A percentile compares a stretch with the other conserved stretches of the same genome.
phyloP scores from a whole-genome alignment of 2,888 invertebrate species.

The Smittia aterrima region DNA sequence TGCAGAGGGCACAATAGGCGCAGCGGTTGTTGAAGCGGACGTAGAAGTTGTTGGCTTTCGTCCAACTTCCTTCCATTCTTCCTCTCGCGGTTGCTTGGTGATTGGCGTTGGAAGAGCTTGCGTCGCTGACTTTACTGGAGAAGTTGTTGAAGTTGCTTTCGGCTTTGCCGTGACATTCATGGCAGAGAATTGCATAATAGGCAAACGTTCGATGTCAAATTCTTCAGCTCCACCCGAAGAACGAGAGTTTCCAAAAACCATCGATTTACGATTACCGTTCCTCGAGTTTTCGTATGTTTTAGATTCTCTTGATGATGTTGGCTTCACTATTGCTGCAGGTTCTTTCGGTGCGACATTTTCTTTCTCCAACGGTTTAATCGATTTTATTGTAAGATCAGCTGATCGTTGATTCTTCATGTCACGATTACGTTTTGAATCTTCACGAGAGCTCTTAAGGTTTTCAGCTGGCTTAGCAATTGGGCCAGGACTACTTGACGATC shows the following conservation, averaged over 20 bases:
- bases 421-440: conserved; percentile 30
- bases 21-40: conserved; percentile 47
- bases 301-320: neutral
- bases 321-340: conserved; percentile 32
- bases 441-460: neutral
- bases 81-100: conserved; percentile 61
- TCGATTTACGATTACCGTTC: conserved; percentile 39
- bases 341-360: conserved; percentile 51
- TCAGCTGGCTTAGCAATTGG: conserved; percentile 5
- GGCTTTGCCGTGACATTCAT: neutral
- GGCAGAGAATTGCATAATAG: neutral
- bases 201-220: conserved; percentile 42
- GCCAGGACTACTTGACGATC: conserved; percentile 35
- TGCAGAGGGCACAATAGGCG: conserved; percentile 46
- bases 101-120: neutral
- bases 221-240: conserved; percentile 73
- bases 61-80: conserved; percentile 97
- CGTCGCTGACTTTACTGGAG: conserved; percentile 47
- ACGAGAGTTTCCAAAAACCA: conserved; percentile 69
- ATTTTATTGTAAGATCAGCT: conserved; percentile 16
- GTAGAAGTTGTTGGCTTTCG: conserved; percentile 65
- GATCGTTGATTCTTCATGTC: conserved; percentile 17
- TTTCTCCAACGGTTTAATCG: conserved; percentile 47
- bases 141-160: neutral
- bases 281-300: conserved; percentile 5